Base-by-base conservation (phyloP, 2,888 invertebrate species). In the Melanostoma scalare region DNA sequence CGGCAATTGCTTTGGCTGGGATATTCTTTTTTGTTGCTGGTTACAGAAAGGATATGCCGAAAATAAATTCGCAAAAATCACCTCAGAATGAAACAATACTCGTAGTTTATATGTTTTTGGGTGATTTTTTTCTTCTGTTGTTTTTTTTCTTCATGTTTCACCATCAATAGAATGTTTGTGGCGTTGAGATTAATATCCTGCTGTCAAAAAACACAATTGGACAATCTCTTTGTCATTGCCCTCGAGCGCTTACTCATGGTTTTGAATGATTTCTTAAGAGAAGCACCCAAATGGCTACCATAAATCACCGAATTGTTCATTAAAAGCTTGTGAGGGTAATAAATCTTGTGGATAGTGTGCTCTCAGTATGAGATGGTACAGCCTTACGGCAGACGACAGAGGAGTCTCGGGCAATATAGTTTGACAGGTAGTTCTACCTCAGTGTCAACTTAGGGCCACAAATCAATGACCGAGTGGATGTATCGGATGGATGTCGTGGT, bases 231-330 rank as follows among this genome's bases (percentile, higher is more conserved):
- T 53, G 56, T 44, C 42, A 20, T 35, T 48, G 52, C n/a, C 42
- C 44, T 36, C 63, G 35, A 38, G 36, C 63, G 44, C 68, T 8
- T 31, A 10, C 40, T 67, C 50, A 79, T 56, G 46, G 44, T 53
- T 71, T 75, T 84, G 79, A 84, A 84, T 79, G 84, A 84, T 79
- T 50, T 65, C 68, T 78, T 53, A 40, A 53, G 69, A 50, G 63
- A 55, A 65, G 42, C 53, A 78, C 71, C 60, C 48, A 65, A 67
- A 84, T 71, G 84, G 52, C 53, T 50, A 61, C 58, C 74, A 84
- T 84, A 84, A 84, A 84, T 84, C 84, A 84, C 84, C 48, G 74
- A 84, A 79, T 84, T 79, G 82, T 84, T 84, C 84, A 84, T 79
- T 84, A 84, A 84, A 84, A 74, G 84, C 84, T 71, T 75, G 78